Conservation (phyloP, 2,888 invertebrate genomes). For the Mimumesa dahlbomi region DNA sequence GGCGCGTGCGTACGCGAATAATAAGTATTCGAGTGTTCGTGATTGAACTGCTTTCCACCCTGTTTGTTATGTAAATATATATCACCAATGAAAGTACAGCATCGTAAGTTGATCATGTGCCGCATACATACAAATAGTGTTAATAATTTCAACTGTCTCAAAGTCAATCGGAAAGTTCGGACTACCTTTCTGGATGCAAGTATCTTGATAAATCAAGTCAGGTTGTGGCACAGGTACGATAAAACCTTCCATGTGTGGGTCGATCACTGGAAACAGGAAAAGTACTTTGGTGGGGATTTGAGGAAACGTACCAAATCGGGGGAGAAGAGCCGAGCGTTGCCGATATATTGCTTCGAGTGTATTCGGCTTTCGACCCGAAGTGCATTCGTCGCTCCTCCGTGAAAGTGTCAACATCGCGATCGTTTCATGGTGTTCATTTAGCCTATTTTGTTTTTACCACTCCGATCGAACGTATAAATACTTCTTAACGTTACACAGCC, state of each 20-base stretch:
- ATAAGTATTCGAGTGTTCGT: neutral
- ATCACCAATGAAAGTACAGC: neutral
- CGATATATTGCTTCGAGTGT: constrained; percentile 34
- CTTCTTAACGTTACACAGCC: neutral
- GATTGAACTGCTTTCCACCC: neutral
- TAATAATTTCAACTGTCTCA: neutral
- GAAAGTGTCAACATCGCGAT: constrained; percentile 35
- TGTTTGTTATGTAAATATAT: neutral
- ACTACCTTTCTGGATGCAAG: neutral
- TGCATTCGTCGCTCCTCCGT: constrained; percentile 31
- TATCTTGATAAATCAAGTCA: constrained; percentile 16
- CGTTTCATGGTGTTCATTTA: constrained; percentile 15
- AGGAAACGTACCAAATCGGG: constrained; percentile 34
- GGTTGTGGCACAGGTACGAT: constrained; percentile 9
- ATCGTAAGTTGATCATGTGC: neutral
- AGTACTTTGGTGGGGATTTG: constrained; percentile 36
- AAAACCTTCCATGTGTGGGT: constrained; percentile 31
- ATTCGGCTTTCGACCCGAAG: constrained; percentile 34
- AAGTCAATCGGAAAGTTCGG: constrained; percentile 15
- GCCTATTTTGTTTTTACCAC: constrained; percentile 32
- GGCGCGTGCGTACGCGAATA: neutral
- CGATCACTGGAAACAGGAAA: constrained; percentile 25
- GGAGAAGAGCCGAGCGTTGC: constrained; percentile 38
- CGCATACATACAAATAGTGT: no score
- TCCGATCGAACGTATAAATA: neutral